Base-by-base conservation (phyloP, 2,888 invertebrate genomes). In the Altica lythri region DNA sequence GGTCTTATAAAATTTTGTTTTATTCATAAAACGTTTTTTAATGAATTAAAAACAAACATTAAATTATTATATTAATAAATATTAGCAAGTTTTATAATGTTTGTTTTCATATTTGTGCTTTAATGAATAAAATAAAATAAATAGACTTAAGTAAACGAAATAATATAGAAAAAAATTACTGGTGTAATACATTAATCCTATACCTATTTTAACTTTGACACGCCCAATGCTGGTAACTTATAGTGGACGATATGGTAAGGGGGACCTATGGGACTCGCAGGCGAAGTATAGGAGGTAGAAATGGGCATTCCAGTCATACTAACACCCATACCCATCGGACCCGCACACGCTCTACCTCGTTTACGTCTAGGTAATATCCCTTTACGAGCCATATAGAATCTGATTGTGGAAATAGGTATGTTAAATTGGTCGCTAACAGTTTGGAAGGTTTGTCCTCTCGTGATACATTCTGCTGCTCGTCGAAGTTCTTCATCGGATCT, bases 311-410 rank as follows among this genome's bases (percentile, higher is more conserved):
- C 46, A 10, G 49, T 42, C 38, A 46, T 40, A 29, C 70, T 32
- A 68, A 68, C 30, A 65, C 63, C 66, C 68, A 69, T 53, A 55
- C 66, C 68, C 50, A 70, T 55, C 2, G 87, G 83, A 49, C 84
- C 87, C 9, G 73, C 69, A 61, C 77, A 77, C 2, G 76, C 75
- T 22, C 91, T 83, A 0, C 91, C 91, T 9, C 91, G 81, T 67
- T 90, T 86, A 60, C 92, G 85, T 65, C 85, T 81, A 32, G 90
- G 90, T 58, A 92, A 74, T 47, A 91, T 90, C 1, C 91, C 91
- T 72, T 90, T 90, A 58, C 92, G 81, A 10, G 90, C 91, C 92
- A 92, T 92, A 77, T 90, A 92, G 75, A 91, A 91, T 42, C 90
- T 83, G 74, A 92, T 90, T 29, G 91, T 92, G 19, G 90, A 90